A percentile compares a stretch with the other conserved stretches of the same genome.
Conservation (phyloP, 2,113 vertebrate species). For the Lasiurus cinereus region DNA sequence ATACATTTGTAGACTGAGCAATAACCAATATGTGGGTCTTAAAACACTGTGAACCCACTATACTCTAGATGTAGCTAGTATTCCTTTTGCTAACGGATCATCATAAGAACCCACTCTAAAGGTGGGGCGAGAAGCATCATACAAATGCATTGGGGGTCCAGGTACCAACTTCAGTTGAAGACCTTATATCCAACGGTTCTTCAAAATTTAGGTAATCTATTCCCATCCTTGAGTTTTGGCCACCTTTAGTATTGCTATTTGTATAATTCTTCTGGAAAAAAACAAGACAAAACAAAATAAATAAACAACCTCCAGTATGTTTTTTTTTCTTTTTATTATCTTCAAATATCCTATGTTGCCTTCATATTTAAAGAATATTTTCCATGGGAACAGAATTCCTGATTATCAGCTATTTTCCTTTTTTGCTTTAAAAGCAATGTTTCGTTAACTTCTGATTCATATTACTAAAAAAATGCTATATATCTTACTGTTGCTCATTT, state of each 20-base stretch:
- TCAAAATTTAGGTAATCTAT: neutral
- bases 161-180: neutral
- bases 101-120: neutral
- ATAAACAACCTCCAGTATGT: neutral
- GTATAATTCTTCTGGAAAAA: neutral
- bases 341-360: neutral
- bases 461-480: neutral
- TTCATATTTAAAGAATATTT: neutral
- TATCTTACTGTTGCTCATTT: neutral
- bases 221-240: neutral
- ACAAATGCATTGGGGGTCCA: neutral
- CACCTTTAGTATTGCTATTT: neutral
- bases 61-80: neutral
- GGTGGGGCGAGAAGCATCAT: neutral
- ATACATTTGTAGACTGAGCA: neutral
- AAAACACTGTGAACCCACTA: neutral
- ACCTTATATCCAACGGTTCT: neutral
- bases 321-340: neutral
- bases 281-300: neutral
- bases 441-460: neutral
- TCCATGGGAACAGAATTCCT: neutral
- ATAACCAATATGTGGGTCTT: neutral
- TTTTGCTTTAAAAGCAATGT: neutral
- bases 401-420: neutral
- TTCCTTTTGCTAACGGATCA: neutral